Conservation (phyloP, 2,888 invertebrate genomes). For the Tolmerus cingulatus region DNA sequence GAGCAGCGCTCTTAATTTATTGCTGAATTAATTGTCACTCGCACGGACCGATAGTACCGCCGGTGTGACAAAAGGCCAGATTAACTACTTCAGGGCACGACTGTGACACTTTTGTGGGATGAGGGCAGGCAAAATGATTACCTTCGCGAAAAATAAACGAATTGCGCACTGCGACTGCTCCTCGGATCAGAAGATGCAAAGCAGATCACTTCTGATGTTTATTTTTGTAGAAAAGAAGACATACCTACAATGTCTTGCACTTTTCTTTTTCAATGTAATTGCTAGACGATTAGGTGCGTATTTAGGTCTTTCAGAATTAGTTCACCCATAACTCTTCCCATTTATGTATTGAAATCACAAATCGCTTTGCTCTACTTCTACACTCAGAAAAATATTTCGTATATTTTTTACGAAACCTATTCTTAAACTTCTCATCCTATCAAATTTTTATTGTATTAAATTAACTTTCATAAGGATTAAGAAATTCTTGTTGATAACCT, state of each 20-base stretch:
- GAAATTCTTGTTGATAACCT: too few relatives aligned
- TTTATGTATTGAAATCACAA: too few relatives aligned
- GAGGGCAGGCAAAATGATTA: neutral
- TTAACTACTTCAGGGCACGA: conserved; percentile 4
- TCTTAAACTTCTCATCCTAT: too few relatives aligned
- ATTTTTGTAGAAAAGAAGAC: neutral
- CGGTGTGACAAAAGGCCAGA: conserved; percentile 29
- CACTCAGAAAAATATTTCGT: too few relatives aligned
- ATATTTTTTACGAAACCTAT: too few relatives aligned
- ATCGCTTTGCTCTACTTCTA: too few relatives aligned
- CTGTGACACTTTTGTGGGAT: conserved; percentile 1
- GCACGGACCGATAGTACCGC: neutral
- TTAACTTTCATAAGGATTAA: too few relatives aligned
- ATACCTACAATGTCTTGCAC: neutral
- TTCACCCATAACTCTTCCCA: neutral
- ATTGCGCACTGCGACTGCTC: neutral
- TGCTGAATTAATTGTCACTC: conserved; percentile 23
- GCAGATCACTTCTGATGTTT: neutral
- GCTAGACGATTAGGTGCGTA: neutral
- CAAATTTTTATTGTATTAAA: too few relatives aligned
- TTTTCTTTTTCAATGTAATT: neutral
- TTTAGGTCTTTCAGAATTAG: neutral
- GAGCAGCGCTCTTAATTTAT: conserved; percentile 15
- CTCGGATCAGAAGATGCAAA: neutral
- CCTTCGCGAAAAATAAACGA: neutral